phyloP scores from a whole-genome alignment of 2,888 invertebrate genomes.

The Philaethria dido region DNA sequence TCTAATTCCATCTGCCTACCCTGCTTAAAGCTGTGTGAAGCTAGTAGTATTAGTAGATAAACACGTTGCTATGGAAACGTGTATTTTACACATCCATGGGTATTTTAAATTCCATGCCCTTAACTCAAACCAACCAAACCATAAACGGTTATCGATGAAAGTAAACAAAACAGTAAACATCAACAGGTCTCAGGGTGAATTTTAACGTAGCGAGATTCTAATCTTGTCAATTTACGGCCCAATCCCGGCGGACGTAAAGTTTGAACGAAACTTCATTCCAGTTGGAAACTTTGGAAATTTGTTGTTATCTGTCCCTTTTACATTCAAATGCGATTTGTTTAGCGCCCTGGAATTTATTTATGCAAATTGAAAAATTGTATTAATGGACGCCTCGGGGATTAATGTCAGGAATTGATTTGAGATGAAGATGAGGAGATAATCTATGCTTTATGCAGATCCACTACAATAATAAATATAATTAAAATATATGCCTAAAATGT shows the following conservation, averaged over 20 bases:
- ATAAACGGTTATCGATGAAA: background rate
- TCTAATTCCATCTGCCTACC: no score
- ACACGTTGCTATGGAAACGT: no score
- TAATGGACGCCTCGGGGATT: background rate
- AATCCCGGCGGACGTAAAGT: constrained; percentile 25
- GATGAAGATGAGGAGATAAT: no score
- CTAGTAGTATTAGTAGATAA: no score
- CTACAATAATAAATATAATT: no score
- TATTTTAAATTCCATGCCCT: no score
- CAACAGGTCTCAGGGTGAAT: constrained; percentile 37
- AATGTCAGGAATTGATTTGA: background rate
- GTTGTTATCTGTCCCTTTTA: constrained; percentile 37
- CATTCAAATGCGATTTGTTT: constrained; percentile 37
- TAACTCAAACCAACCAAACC: background rate
- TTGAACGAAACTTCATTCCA: constrained; percentile 31
- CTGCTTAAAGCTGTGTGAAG: no score
- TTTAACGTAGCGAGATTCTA: constrained; percentile 36
- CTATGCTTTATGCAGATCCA: no score
- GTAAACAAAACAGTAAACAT: background rate
- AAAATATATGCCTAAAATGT: no score
- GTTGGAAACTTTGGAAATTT: constrained; percentile 30
- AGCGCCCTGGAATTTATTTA: constrained; percentile 30
- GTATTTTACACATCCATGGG: no score
- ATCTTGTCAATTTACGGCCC: constrained; percentile 41
- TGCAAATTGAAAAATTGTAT: constrained; percentile 33